Conservation (phyloP, 2,797 vertebrate species). For the Notamacropus eugenii region DNA sequence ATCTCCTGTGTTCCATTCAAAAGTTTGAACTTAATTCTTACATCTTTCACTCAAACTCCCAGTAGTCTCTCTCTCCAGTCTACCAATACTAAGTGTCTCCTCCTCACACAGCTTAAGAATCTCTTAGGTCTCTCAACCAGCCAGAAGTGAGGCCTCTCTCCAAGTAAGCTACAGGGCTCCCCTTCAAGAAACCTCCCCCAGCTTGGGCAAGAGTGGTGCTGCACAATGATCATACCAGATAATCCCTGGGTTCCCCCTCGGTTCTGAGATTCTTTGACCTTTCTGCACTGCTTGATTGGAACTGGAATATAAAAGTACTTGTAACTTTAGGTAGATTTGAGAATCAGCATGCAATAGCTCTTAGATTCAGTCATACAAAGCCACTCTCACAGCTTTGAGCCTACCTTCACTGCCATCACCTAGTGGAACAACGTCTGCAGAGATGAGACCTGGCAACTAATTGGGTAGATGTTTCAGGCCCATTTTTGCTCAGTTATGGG, state of each 20-base stretch:
- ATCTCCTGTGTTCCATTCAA: too few relatives aligned
- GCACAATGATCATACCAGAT: background rate
- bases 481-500: background rate
- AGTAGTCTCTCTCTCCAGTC: too few relatives aligned
- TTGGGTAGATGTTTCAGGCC: background rate
- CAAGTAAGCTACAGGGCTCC: background rate
- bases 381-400: background rate
- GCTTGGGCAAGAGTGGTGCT: background rate
- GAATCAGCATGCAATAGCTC: background rate
- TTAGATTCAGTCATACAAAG: background rate
- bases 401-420: background rate
- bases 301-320: background rate
- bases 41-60: too few relatives aligned
- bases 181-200: background rate
- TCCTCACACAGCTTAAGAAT: background rate
- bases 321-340: background rate
- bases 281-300: background rate
- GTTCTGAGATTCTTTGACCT: background rate
- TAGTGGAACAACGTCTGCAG: background rate
- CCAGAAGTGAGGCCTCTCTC: background rate
- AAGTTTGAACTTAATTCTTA: too few relatives aligned
- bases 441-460: background rate
- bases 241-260: background rate
- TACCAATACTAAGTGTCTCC: background rate
- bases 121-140: background rate